Evolutionary conservation across 2,113 vertebrate genomes (phyloP), one percentile per base, ranked within the genome.

Genomic region (Zootoca vivipara): DNA sequence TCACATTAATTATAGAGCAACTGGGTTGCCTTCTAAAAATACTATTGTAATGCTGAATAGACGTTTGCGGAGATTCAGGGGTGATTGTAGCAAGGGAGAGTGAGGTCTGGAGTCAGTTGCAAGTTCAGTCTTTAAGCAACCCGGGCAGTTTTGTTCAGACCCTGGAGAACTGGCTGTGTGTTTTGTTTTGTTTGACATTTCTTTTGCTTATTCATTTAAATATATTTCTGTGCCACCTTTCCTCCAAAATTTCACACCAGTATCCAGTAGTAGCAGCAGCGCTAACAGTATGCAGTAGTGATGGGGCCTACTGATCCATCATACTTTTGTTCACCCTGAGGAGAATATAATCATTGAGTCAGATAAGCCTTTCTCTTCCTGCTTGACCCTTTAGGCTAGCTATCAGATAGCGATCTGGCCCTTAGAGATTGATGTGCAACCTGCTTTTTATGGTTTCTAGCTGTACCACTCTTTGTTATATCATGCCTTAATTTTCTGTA

Each of bases 21-120:
- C 20, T 83, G 84, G 26, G 18, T 65, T 87, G 82, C 58, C n/a
- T 78, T 87, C 56, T 56, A 75, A 40, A 89, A 84, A 70, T 80
- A 46, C 40, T 52, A 24, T 77, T 86, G 28, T 81, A 73, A 42
- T 79, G 1, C 78, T 82, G 77, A 42, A 26, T 84, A 0, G 20
- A 64, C 13, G 78, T 90, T 77, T 75, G 52, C 5, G 7, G 73
- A 0, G 2, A 69, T 24, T 70, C 1, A 0, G 62, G 4, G 70
- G 35, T 74, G 1, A 38, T 46, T n/a, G 40, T n/a, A 82, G 46
- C 46, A 52, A 52, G 35, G 26, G 12, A 65, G 80, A 83, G 33
- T 83, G 83, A 62, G 74, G 46, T 82, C 77, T 67, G 58, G 26
- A 62, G 22, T 65, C 35, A n/a, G 52, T 46, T 64, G 58, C 62